Conservation (phyloP, 2,888 invertebrate species). For the Poecilus cupreus region DNA sequence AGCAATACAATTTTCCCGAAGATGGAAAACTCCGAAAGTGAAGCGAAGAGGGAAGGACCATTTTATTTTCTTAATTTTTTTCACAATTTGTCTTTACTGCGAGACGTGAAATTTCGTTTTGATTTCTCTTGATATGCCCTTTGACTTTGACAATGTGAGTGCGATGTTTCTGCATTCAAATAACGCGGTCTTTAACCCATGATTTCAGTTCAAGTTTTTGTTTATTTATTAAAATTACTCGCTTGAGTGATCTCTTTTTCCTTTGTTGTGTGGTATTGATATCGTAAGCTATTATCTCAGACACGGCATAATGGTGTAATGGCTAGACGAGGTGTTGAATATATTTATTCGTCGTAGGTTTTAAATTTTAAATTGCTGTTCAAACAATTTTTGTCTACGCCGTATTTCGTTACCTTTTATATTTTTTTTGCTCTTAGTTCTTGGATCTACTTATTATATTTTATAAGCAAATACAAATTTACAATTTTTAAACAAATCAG, state of each 20-base stretch:
- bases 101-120: not conserved
- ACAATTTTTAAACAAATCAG: no score
- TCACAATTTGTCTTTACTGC: not conserved
- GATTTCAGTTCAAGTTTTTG: conserved; percentile 10
- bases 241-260: conserved; percentile 1
- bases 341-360: no score
- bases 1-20: not conserved
- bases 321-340: no score
- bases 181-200: conserved; percentile 16
- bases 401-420: no score
- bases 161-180: not conserved
- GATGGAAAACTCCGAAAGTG: not conserved
- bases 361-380: no score
- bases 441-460: no score
- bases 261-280: not conserved
- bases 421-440: no score
- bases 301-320: no score
- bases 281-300: no score
- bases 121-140: not conserved
- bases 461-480: no score
- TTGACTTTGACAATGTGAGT: not conserved
- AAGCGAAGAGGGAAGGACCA: no score
- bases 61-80: conserved; percentile 4
- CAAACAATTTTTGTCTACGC: no score
- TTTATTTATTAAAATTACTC: conserved; percentile 26